Percentiles rank a stretch among this genome's conserved stretches.
phyloP scores from a whole-genome alignment of 92 coral and sea anemone genomes.

The Paramuricea clavata region DNA sequence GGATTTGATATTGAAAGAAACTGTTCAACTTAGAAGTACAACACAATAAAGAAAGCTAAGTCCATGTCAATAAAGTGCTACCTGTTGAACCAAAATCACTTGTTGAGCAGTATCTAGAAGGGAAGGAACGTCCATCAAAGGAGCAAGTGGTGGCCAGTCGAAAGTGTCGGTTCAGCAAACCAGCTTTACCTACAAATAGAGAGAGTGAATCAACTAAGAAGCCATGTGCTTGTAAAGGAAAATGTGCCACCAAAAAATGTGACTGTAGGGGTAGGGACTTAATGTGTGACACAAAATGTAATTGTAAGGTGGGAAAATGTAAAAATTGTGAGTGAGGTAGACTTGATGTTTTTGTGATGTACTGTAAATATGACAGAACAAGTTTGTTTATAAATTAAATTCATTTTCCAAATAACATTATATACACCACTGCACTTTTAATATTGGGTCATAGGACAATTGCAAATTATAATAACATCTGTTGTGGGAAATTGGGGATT shows the following conservation, averaged over 20 bases:
- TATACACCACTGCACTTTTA: no score
- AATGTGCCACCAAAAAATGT: constrained; percentile 48
- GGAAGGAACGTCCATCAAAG: constrained; percentile 42
- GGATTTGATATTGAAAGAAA: neutral
- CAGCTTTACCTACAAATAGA: constrained; percentile 25
- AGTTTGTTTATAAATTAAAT: no score
- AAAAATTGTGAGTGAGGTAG: neutral
- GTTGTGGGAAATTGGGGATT: neutral
- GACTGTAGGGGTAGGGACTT: constrained; percentile 6
- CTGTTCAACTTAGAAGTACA: constrained; percentile 4
- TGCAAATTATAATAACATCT: no score
- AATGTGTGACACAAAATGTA: constrained; percentile 10
- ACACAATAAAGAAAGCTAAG: constrained; percentile 32
- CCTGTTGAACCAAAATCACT: constrained; percentile 47
- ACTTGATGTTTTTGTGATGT: no score
- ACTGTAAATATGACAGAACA: no score
- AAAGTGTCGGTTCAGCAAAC: constrained; percentile 33
- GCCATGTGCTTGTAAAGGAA: constrained; percentile 48
- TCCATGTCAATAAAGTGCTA: constrained; percentile 27
- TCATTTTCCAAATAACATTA: no score
- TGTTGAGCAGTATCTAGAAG: constrained; percentile 46
- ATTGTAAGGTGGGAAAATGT: constrained; percentile 43
- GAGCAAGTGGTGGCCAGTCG: constrained; percentile 40
- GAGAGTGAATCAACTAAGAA: neutral
- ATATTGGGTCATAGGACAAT: no score